Evolutionary conservation across 2,888 invertebrate genomes (phyloP).

Genomic region (Troides oblongomaculatus): DNA sequence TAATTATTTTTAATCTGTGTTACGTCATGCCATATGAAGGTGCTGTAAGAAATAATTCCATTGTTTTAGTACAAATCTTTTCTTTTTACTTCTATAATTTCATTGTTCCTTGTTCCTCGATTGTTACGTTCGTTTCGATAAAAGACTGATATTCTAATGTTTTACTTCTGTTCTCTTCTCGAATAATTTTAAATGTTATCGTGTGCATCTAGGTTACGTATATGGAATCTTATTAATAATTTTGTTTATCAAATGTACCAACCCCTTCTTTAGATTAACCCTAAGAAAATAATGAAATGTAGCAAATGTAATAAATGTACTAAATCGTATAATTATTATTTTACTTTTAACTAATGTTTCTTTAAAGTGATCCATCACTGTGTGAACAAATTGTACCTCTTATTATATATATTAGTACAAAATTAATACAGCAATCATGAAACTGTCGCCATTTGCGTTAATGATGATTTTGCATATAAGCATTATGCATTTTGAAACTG

Average conservation of each 20-base stretch:
- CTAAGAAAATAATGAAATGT: not conserved
- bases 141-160: conserved; percentile 69
- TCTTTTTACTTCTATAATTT: conserved; percentile 40
- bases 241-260: conserved; percentile 1
- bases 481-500: conserved; percentile 17
- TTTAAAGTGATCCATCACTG: not conserved
- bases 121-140: conserved; percentile 41
- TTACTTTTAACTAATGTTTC: not conserved
- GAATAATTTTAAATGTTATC: conserved; percentile 36
- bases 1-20: conserved; percentile 22
- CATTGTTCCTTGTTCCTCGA: conserved; percentile 34
- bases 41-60: conserved; percentile 59
- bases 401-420: conserved; percentile 35
- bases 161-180: conserved; percentile 49
- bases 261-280: not conserved
- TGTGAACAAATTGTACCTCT: conserved; percentile 15
- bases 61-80: conserved; percentile 58
- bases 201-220: conserved; percentile 31
- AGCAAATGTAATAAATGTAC: not conserved
- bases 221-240: conserved; percentile 9
- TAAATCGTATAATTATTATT: not conserved
- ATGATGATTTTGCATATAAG: conserved; percentile 20
- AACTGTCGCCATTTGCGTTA: conserved; percentile 18
- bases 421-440: conserved; percentile 33
- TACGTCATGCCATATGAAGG: conserved; percentile 53